phyloP scores from a whole-genome alignment of 2,113 vertebrate species.

The Seriola aureovittata region DNA sequence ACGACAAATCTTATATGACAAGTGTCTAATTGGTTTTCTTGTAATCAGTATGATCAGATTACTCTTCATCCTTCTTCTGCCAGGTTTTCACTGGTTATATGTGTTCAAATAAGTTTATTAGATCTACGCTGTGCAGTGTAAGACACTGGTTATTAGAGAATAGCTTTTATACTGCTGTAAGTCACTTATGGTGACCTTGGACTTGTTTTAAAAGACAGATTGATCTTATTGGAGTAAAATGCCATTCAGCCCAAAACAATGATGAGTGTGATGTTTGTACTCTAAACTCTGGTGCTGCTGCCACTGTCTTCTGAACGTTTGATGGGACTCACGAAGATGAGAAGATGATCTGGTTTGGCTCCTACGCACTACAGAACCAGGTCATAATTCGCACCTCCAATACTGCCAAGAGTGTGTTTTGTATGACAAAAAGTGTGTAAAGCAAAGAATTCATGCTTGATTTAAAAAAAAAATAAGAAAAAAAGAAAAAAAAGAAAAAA shows the following conservation, averaged over 20 bases:
- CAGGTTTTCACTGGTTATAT: constrained; percentile 77
- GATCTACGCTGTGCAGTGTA: constrained; percentile 76
- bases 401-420: constrained; percentile 83
- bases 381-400: constrained; percentile 78
- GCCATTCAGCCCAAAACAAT: constrained; percentile 68
- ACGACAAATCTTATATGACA: constrained; percentile 71
- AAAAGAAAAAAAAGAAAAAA: constrained; percentile 23
- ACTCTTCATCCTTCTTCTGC: constrained; percentile 76
- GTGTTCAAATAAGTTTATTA: constrained; percentile 76
- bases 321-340: constrained; percentile 55
- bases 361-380: constrained; percentile 56
- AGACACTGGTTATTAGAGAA: constrained; percentile 72
- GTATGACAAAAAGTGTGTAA: constrained; percentile 62
- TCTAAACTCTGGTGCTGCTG: constrained; percentile 77
- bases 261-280: constrained; percentile 66
- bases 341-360: constrained; percentile 64
- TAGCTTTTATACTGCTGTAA: constrained; percentile 78
- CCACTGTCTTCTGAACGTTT: constrained; percentile 71
- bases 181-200: constrained; percentile 68
- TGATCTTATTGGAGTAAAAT: constrained; percentile 62
- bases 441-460: constrained; percentile 55
- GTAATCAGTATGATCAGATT: constrained; percentile 70
- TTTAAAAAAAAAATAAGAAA: neutral
- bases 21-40: constrained; percentile 78
- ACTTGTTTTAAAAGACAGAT: constrained; percentile 66